Evolutionary conservation across 2,113 vertebrate species (phyloP).

Genomic region (Ptilorrhoa leucosticta): DNA sequence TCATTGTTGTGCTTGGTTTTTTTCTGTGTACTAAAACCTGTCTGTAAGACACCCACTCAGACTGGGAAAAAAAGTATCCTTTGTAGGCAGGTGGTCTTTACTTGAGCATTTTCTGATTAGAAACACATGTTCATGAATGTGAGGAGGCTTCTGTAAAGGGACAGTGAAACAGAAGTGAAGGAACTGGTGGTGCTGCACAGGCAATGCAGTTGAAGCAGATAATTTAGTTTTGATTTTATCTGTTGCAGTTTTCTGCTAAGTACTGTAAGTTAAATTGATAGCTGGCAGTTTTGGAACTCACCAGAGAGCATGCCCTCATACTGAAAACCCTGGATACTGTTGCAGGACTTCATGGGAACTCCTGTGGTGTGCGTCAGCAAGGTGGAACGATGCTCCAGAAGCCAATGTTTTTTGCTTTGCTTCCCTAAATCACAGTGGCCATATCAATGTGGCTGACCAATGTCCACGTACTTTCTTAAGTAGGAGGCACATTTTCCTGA

Average conservation of each 20-base stretch:
- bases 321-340: not conserved
- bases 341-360: not conserved
- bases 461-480: not conserved
- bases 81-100: conserved; percentile 69
- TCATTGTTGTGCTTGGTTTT: not conserved
- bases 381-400: not conserved
- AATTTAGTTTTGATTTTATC: not conserved
- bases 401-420: not conserved
- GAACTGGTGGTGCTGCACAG: not conserved
- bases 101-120: conserved; percentile 51
- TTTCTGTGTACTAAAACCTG: conserved; percentile 44
- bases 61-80: conserved; percentile 32
- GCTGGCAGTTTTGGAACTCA: not conserved
- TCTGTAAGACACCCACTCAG: conserved; percentile 2
- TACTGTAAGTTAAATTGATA: not conserved
- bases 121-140: conserved; percentile 65
- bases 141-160: conserved; percentile 52
- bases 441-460: not conserved
- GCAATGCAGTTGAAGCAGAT: not conserved
- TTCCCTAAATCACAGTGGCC: not conserved
- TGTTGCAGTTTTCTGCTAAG: not conserved
- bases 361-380: rapidly evolving
- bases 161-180: not conserved
- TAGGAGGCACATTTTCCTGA: not conserved
- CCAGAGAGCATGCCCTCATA: not conserved